Conservation (phyloP, 2,797 vertebrate genomes). For the Limosa lapponica region DNA sequence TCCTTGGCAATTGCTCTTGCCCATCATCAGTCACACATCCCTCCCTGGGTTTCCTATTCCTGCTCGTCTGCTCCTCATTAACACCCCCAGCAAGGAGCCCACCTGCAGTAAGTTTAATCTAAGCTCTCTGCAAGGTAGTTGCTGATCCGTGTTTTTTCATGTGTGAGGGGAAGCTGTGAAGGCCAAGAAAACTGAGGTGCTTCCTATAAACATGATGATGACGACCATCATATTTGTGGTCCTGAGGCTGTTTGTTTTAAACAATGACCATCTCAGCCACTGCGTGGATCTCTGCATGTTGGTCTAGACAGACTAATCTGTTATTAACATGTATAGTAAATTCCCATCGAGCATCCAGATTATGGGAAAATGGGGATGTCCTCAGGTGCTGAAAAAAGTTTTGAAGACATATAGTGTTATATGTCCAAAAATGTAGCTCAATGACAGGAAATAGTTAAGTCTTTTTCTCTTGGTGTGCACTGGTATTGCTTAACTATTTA, state of each 20-base stretch:
- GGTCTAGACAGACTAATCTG: neutral
- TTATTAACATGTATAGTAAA: neutral
- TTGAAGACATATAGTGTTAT: neutral
- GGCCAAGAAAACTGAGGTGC: neutral
- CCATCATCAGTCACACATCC: neutral
- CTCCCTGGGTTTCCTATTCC: neutral
- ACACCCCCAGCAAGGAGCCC: neutral
- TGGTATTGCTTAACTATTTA: neutral
- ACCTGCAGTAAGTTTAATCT: neutral
- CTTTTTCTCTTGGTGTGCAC: neutral
- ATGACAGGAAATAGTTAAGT: neutral
- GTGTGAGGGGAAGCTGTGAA: neutral
- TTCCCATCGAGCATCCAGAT: neutral
- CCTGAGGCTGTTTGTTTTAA: neutral
- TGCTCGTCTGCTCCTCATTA: neutral
- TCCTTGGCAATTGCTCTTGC: neutral
- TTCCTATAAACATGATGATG: neutral
- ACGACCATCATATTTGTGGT: neutral
- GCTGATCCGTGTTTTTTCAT: neutral
- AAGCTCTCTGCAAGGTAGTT: neutral
- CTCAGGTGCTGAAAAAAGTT: neutral
- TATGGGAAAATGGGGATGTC: neutral
- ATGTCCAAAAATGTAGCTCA: neutral
- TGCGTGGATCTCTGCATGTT: neutral
- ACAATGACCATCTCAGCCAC: neutral